These are phyloP conservation scores for Steinernema khuongi DNA, from an alignment of 1,140 invertebrate genomes.

Conservation along the genomic window DNA sequence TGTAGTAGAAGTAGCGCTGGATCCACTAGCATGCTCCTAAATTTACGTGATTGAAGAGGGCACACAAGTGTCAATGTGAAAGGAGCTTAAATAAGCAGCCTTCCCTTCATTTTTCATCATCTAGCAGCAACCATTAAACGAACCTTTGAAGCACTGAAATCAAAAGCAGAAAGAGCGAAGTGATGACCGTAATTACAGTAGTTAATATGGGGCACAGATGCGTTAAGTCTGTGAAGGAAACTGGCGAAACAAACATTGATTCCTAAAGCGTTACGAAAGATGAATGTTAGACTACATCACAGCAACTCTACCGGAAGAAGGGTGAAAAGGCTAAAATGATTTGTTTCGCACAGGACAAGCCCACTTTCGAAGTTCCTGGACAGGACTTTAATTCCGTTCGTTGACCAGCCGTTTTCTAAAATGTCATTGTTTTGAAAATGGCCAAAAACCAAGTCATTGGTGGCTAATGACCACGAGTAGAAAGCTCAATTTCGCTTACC, in stretches of 20 bases:
- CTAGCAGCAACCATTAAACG: neutral
- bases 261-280: neutral
- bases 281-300: neutral
- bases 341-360: neutral
- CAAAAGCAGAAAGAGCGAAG: neutral
- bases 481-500: neutral
- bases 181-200: neutral
- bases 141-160: conserved; percentile 13
- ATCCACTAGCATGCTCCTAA: neutral
- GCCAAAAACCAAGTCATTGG: no score
- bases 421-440: neutral
- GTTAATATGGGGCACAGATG: neutral
- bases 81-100: neutral
- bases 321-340: conserved; percentile 3
- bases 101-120: neutral
- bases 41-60: neutral
- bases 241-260: conserved; percentile 6
- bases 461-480: no score
- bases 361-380: neutral
- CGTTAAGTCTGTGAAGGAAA: neutral
- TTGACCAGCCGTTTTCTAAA: conserved; percentile 9
- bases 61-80: neutral
- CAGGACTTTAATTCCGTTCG: neutral
- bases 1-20: neutral
- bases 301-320: neutral